phyloP scores from a whole-genome alignment of 2,888 invertebrate species.

The Coecobrya sp. region DNA sequence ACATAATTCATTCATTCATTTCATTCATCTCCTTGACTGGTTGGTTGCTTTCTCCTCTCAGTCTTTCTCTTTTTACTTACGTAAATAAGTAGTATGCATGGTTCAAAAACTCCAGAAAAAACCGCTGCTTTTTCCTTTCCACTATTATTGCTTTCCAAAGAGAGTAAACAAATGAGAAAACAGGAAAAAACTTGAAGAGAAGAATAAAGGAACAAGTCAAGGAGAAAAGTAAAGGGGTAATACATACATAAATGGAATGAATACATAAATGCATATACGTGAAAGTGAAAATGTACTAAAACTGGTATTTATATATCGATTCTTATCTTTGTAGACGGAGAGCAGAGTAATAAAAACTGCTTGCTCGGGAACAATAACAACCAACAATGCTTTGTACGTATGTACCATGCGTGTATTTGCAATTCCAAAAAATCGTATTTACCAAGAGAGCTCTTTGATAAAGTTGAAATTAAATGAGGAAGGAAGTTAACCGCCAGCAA shows the following conservation, averaged over 20 bases:
- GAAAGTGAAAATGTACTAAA: conserved; percentile 11
- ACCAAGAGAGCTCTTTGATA: conserved; percentile 34
- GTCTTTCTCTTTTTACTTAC: not conserved
- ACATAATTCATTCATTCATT: conserved; percentile 67
- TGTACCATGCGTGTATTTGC: not conserved
- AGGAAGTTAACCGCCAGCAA: conserved; percentile 44
- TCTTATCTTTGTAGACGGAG: conserved; percentile 62
- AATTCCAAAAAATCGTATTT: conserved; percentile 30
- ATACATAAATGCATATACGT: not conserved
- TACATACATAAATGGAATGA: not conserved
- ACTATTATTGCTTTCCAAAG: conserved; percentile 8
- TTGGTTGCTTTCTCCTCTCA: conserved; percentile 5
- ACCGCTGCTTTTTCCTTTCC: conserved; percentile 33
- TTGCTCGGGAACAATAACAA: conserved; percentile 14
- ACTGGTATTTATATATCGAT: conserved; percentile 47
- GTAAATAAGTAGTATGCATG: conserved; percentile 17
- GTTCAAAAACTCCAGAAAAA: conserved; percentile 22
- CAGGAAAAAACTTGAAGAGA: conserved; percentile 19
- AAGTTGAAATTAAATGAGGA: conserved; percentile 65
- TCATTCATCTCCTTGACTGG: conserved; percentile 58
- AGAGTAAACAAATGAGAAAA: conserved; percentile 57
- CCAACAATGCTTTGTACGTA: conserved; percentile 8
- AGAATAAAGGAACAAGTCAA: conserved; percentile 49
- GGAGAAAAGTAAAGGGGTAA: not conserved
- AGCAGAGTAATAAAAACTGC: conserved; percentile 15